Base-by-base conservation (phyloP, 2,113 vertebrate genomes). In the Catharus minimus region DNA sequence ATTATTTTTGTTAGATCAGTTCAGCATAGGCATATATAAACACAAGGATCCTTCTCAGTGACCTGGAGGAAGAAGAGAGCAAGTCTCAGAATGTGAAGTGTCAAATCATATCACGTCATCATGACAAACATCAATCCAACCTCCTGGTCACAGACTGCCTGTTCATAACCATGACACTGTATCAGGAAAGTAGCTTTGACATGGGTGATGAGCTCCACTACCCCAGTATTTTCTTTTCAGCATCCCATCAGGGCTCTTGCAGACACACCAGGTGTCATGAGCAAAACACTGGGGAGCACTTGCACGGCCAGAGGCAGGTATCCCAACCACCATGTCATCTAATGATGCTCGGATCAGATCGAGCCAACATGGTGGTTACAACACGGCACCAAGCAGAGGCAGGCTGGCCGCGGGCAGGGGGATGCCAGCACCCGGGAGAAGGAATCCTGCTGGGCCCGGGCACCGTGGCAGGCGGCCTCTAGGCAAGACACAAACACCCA, bases 181-280 rank as follows among this genome's bases (percentile, higher is more conserved):
- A 46, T 15, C 36, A 44, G 46, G 26, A 61, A 50, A 52, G 43
- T 2, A 65, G 67, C 74, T 65, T n/a, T 41, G 50, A 41, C 19
- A 39, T 0, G 4, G 20, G 46, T 4, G 5, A 64, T 1, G 4
- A 76, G 74, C 74, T 49, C 1, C 0, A 58, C 32, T 16, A 17
- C 10, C 17, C n/a, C 2, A 16, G 7, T 10, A 32, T 53, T 64
- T 55, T 74, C 22, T n/a, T 44, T n/a, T 41, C 52, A 41, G 57
- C 32, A 64, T 75, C 24, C 30, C n/a, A 24, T 10, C 5, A 30
- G 44, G 36, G 30, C 46, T 74, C 53, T 14, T 24, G 32, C 66
- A 69, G 68, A 62, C 1, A 2, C 64, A 53, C 3, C 43, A 39
- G 68, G 7, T n/a, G 79, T 12, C 22, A 49, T 1, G 43, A n/a